phyloP scores from a whole-genome alignment of 2,888 invertebrate species.

The Metacarcinus magister region DNA sequence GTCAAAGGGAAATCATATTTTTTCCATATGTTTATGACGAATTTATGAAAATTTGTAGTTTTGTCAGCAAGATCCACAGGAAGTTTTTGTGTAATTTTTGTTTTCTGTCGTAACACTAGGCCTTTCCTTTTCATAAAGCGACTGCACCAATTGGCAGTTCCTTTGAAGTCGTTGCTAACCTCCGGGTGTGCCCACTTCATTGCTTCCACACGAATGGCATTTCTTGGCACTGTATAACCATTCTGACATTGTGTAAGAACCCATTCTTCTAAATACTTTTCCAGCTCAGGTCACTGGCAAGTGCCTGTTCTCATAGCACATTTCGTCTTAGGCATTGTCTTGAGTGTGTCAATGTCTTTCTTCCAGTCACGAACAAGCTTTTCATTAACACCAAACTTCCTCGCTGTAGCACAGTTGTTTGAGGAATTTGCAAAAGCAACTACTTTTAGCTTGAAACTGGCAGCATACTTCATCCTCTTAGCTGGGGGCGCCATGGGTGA shows the following conservation, averaged over 20 bases:
- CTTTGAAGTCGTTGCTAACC: slow-evolving; percentile 40
- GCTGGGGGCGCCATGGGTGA: slow-evolving; percentile 52
- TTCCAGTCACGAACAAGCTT: slow-evolving; percentile 35
- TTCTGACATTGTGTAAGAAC: slow-evolving; percentile 44
- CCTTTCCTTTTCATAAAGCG: not conserved
- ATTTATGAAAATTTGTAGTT: too few species aligned
- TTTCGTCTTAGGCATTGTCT: not conserved
- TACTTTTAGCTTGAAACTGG: slow-evolving; percentile 35
- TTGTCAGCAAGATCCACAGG: too few species aligned
- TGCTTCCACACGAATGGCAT: slow-evolving; percentile 34
- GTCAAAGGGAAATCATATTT: too few species aligned
- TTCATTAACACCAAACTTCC: slow-evolving; percentile 32
- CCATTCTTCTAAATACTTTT: slow-evolving; percentile 46
- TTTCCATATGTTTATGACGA: too few species aligned
- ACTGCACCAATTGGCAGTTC: not conserved
- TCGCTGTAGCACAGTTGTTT: slow-evolving; percentile 43
- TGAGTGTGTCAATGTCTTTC: not conserved
- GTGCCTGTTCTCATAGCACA: slow-evolving; percentile 44
- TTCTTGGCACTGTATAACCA: slow-evolving; percentile 46
- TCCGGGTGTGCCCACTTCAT: slow-evolving; percentile 28
- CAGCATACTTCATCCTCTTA: slow-evolving; percentile 22
- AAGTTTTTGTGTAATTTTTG: too few species aligned
- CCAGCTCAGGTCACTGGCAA: slow-evolving; percentile 32
- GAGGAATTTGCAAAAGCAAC: slow-evolving; percentile 53
- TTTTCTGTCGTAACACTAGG: not conserved